A percentile compares a stretch with the other conserved stretches of the same genome.
These are phyloP conservation scores for Ophioninae sp. DNA, from an alignment of 2,888 invertebrate species.

Conservation along the genomic window DNA sequence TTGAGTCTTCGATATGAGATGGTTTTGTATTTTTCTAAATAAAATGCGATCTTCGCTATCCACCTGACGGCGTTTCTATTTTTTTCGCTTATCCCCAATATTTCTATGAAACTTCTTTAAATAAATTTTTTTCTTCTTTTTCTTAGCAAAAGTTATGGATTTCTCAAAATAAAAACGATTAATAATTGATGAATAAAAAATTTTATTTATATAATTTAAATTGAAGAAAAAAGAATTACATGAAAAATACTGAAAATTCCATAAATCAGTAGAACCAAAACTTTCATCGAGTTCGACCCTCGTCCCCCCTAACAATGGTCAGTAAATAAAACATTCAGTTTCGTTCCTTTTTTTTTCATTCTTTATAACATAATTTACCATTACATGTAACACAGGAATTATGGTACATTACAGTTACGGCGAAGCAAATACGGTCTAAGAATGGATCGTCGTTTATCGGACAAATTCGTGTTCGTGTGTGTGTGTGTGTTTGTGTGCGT, in stretches of 20 bases:
- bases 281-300: neutral
- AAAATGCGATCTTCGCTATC: slow-evolving; percentile 31
- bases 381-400: slow-evolving; percentile 76
- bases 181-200: too few relatives aligned
- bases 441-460: slow-evolving; percentile 66
- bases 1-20: neutral
- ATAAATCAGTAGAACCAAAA: neutral
- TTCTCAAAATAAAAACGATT: too few relatives aligned
- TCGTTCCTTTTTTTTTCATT: slow-evolving; percentile 62
- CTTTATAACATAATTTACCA: slow-evolving; percentile 77
- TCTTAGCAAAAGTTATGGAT: too few relatives aligned
- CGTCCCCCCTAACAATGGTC: neutral
- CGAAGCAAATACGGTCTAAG: slow-evolving; percentile 73
- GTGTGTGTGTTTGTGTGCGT: slow-evolving; percentile 11
- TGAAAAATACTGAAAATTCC: neutral
- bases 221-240: neutral
- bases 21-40: slow-evolving; percentile 54
- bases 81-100: too few relatives aligned
- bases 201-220: neutral
- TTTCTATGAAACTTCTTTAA: neutral
- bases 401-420: slow-evolving; percentile 73
- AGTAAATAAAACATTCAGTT: neutral
- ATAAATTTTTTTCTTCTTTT: neutral
- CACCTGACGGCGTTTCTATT: neutral
- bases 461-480: slow-evolving; percentile 47